Conservation (phyloP, 2,797 vertebrate species). For the Molossus alvarezi region DNA sequence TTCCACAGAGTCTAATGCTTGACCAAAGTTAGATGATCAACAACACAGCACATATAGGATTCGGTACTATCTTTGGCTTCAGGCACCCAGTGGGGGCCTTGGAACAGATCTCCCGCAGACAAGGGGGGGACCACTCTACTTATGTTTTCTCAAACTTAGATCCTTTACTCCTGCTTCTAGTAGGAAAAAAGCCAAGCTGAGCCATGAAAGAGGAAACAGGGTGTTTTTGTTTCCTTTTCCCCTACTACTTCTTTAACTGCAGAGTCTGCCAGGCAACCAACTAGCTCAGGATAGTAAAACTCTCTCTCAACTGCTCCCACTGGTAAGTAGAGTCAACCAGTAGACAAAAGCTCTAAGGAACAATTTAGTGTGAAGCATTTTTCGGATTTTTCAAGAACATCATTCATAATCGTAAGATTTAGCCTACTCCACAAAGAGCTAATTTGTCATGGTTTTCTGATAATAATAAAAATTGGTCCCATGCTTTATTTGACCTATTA, state of each 20-base stretch:
- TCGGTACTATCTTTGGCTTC: background rate
- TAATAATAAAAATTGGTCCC: background rate
- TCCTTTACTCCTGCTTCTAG: background rate
- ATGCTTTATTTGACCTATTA: background rate
- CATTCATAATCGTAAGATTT: conserved; percentile 37
- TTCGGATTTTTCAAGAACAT: conserved; percentile 19
- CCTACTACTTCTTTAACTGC: background rate
- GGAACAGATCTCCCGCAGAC: background rate
- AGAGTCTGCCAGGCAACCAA: background rate
- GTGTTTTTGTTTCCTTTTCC: background rate
- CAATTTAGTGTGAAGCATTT: background rate
- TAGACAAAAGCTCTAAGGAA: conserved; percentile 12
- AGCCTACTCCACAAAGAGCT: background rate
- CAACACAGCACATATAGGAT: background rate
- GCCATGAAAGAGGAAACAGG: background rate
- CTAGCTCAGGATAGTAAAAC: background rate
- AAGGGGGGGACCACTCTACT: background rate
- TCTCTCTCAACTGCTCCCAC: background rate
- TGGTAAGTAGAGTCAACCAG: background rate
- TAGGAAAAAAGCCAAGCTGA: background rate
- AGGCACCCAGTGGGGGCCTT: background rate
- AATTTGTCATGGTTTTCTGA: background rate
- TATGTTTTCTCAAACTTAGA: background rate
- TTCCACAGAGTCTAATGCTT: background rate
- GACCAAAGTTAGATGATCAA: background rate